A percentile compares a stretch with the other conserved stretches of the same genome.
Evolutionary conservation across 2,797 vertebrate species (phyloP).

Genomic region (Smutsia gigantea): DNA sequence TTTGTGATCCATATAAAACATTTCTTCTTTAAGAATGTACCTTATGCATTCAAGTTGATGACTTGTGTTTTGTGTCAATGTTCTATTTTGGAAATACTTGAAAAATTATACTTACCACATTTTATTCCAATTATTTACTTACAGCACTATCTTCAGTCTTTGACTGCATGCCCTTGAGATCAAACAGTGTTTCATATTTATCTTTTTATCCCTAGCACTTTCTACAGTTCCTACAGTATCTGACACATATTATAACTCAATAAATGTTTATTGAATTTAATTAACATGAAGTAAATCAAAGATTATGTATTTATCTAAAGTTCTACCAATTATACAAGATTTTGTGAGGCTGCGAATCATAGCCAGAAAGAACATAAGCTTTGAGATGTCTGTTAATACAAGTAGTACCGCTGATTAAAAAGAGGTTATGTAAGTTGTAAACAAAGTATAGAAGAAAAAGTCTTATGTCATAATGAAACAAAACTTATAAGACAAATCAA

Average conservation of each 20-base stretch:
- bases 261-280: conserved; percentile 47
- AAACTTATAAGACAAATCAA: not conserved
- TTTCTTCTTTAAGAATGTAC: not conserved
- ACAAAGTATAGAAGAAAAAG: not conserved
- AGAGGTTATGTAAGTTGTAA: not conserved
- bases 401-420: not conserved
- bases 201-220: not conserved
- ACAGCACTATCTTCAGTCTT: not conserved
- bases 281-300: not conserved
- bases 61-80: not conserved
- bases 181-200: not conserved
- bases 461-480: not conserved
- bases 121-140: not conserved
- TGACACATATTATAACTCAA: conserved; percentile 19
- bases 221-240: not conserved
- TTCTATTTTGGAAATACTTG: conserved; percentile 50
- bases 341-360: not conserved
- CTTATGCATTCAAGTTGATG: not conserved
- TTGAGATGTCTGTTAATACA: not conserved
- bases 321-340: not conserved
- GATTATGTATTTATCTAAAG: not conserved
- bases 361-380: not conserved
- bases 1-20: conserved; percentile 9
- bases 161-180: not conserved
- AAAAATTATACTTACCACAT: not conserved